phyloP scores from a whole-genome alignment of 2,888 invertebrate genomes.

The Cosmopolites sordidus region DNA sequence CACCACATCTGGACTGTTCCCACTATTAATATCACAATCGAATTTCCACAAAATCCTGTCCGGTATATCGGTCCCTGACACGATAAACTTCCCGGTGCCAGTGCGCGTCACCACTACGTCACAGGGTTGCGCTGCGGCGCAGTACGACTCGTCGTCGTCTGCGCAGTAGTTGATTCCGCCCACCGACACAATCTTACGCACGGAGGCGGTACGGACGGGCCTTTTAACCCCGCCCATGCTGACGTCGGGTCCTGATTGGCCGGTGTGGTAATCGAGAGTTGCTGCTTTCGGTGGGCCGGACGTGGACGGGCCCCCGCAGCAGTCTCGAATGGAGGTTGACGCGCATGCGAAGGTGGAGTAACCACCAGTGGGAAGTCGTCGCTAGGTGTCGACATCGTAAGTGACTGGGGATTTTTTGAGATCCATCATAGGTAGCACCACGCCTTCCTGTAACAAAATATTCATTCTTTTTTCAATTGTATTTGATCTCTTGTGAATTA shows the following conservation, averaged over 20 bases:
- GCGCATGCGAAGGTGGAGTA: conserved; percentile 43
- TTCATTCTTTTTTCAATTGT: too few relatives aligned
- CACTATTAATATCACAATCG: conserved; percentile 47
- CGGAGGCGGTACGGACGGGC: conserved; percentile 17
- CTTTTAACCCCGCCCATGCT: conserved; percentile 7
- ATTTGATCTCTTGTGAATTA: too few relatives aligned
- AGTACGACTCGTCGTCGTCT: conserved; percentile 11
- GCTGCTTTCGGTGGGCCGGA: conserved; percentile 39
- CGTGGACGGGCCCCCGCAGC: conserved; percentile 46
- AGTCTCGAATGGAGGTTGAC: conserved; percentile 46
- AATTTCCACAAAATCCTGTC: conserved; percentile 49
- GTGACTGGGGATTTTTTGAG: conserved; percentile 59
- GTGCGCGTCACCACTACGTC: conserved; percentile 21
- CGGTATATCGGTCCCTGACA: conserved; percentile 58
- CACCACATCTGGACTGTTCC: conserved; percentile 48
- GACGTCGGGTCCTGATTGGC: conserved; percentile 28
- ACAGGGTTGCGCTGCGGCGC: conserved; percentile 13
- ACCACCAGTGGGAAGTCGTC: conserved; percentile 46
- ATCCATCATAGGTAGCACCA: conserved; percentile 62
- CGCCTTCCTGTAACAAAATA: conserved; percentile 56
- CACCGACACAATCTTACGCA: conserved; percentile 20
- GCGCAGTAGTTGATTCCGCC: conserved; percentile 20
- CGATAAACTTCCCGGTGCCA: conserved; percentile 16
- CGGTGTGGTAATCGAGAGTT: conserved; percentile 40
- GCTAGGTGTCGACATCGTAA: conserved; percentile 56